Evolutionary conservation across 2,888 invertebrate genomes (phyloP).

Genomic region (Thecophora atra): DNA sequence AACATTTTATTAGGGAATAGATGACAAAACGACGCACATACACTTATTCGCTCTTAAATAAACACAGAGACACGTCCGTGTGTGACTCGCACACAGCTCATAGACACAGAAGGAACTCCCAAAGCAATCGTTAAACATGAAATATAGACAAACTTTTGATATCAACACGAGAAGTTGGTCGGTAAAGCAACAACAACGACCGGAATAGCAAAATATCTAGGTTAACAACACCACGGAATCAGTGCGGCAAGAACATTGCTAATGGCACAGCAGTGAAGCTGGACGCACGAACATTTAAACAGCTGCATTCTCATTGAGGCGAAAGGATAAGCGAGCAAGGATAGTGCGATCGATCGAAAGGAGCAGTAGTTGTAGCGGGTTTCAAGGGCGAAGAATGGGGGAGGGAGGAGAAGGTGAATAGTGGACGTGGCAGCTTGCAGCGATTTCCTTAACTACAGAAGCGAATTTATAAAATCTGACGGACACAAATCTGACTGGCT

Average conservation of each 20-base stretch:
- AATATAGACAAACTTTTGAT: constrained; percentile 56
- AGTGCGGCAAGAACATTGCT: background rate
- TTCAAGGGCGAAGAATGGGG: too few species aligned
- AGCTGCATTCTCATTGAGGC: constrained; percentile 10
- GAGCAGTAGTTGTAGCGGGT: too few species aligned
- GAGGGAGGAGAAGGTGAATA: too few species aligned
- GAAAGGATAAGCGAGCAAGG: constrained; percentile 9
- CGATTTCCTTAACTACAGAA: too few species aligned
- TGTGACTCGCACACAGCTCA: background rate
- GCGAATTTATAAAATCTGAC: too few species aligned
- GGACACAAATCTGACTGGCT: too few species aligned
- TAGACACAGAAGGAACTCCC: constrained; percentile 46
- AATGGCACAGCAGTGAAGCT: background rate
- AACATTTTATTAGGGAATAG: too few species aligned
- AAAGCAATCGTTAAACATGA: constrained; percentile 60
- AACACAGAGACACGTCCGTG: background rate
- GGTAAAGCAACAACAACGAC: background rate
- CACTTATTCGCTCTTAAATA: background rate
- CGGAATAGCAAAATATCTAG: background rate
- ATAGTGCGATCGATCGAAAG: too few species aligned
- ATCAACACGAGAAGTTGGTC: background rate
- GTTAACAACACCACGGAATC: background rate
- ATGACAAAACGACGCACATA: background rate
- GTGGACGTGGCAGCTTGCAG: too few species aligned
- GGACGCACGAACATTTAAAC: background rate